Base-by-base conservation (phyloP, 2,797 vertebrate genomes). In the Tinamus major region DNA sequence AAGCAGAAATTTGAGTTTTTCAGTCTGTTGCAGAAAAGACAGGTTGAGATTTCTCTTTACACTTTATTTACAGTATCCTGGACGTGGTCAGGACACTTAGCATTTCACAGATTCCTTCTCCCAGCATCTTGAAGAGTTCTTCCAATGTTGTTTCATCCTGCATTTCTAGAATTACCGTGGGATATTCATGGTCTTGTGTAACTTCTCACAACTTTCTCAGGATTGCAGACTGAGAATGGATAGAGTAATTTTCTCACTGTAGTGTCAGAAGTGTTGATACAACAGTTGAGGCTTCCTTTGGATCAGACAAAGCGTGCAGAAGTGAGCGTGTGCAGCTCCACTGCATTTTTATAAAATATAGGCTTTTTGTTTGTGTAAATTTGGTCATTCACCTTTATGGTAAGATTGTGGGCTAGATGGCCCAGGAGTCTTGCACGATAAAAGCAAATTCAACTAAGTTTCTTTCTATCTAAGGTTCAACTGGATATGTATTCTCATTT, bases 261-360 rank as follows among this genome's bases (percentile, higher is more conserved):
- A 3, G 2, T 7, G 20, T 78, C 35, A 69, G 10, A 44, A 11
- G 23, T 46, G 18, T 83, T 46, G 20, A 5, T 78, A 8, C 31
- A 59, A 27, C 17, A 49, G 20, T 46, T 70, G 1, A 51, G 46
- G 61, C 27, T 75, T 69, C 26, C 3, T n/a, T 37, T 51, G 8
- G 49, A 76, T 58, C 1, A 1, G 53, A 48, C n/a, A 37, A 23
- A 49, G 44, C 13, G 7, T 69, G 20, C 17, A 49, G 26, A 69
- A 78, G 24, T 56, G 56, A 69, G 13, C 21, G 4, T 41, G 2
- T 56, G 35, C 67, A 23, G 27, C 29, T 55, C 19, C n/a, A 41
- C 14, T 78, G 51, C 18, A 8, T 62, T 77, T 53, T 10, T 62
- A 1, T 58, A 59, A 35, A 14, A 20, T 10, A 31, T 0, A 3